Evolutionary conservation across 2,888 invertebrate genomes (phyloP), one percentile per base, ranked within the genome.

Genomic region (Chaitophorus viminalis): DNA sequence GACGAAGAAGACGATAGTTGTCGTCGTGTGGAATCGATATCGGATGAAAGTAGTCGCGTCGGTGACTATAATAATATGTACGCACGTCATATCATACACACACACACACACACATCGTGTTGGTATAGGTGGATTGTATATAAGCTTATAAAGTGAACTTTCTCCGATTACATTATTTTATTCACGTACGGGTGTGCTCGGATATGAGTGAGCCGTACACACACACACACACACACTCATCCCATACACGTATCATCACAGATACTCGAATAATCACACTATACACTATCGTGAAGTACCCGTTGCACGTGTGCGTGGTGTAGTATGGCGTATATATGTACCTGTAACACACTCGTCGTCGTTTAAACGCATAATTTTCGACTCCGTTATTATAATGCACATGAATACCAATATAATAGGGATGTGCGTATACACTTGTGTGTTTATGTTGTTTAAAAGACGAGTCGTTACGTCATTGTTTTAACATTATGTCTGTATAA

Each of bases 11-110:
- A 60, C 60, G 60, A 5, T 5, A 52, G 21, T 39, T 18, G 46
- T 46, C 46, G 76, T n/a, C n/a, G n/a, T n/a, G n/a, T 18, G 29
- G 60, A 76, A 77, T 54, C 77, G 77, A 77, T 77, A 77, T 77
- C 52, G 78, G 78, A 78, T 78, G 78, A 78, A 78, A 78, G 78
- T 60, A 60, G 31, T 54, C 33, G 25, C 31, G 29, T 21, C 52
- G 54, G 31, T 5, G 60, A 60, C 60, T 21, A 60, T 25, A 36
- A 36, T 36, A 36, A 36, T 36, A 36, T 36, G 36, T 36, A 36
- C 36, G 6, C 36, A 6, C 36, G n/a, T n/a, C n/a, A n/a, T n/a
- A n/a, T n/a, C n/a, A n/a, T n/a, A 36, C 36, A 36, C 36, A 36
- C 36, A 46, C 46, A 33, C 72, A 17, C 21, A 31, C 54, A 25